Conservation (phyloP, 2,888 invertebrate species). For the Platycheirus albimanus region DNA sequence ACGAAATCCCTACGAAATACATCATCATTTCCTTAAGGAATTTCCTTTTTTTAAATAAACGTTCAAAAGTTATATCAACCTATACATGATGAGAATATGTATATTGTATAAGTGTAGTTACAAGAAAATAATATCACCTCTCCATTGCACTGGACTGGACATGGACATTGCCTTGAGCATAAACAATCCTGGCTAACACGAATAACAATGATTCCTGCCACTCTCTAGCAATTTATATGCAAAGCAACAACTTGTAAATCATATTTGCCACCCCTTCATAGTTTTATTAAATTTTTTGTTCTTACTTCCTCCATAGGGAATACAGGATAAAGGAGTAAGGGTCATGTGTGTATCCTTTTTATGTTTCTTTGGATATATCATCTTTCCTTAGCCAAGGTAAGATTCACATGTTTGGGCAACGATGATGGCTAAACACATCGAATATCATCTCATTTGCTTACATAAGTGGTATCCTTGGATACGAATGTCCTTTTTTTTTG, state of each 20-base stretch:
- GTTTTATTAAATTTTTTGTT: conserved; percentile 68
- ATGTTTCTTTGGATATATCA: not conserved
- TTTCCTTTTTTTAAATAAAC: conserved; percentile 48
- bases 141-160: conserved; percentile 27
- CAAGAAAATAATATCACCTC: conserved; percentile 40
- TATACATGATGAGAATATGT: too few relatives aligned
- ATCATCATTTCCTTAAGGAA: conserved; percentile 42
- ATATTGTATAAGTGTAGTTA: too few relatives aligned
- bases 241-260: conserved; percentile 72
- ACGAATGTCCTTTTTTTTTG: conserved; percentile 24
- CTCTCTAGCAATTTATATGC: conserved; percentile 65
- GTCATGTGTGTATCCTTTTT: not conserved
- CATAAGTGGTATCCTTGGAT: conserved; percentile 19
- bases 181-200: conserved; percentile 24
- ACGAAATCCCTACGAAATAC: conserved; percentile 14
- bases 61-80: conserved; percentile 9
- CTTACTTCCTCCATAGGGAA: conserved; percentile 28
- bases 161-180: conserved; percentile 54
- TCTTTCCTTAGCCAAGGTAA: conserved; percentile 5
- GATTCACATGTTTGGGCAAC: conserved; percentile 12
- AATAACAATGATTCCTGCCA: conserved; percentile 36
- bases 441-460: conserved; percentile 54
- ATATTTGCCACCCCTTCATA: conserved; percentile 53
- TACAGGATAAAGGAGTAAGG: not conserved
- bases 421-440: conserved; percentile 13